Base-by-base conservation (phyloP, 2,888 invertebrate genomes). In the Hypercompe scribonia region DNA sequence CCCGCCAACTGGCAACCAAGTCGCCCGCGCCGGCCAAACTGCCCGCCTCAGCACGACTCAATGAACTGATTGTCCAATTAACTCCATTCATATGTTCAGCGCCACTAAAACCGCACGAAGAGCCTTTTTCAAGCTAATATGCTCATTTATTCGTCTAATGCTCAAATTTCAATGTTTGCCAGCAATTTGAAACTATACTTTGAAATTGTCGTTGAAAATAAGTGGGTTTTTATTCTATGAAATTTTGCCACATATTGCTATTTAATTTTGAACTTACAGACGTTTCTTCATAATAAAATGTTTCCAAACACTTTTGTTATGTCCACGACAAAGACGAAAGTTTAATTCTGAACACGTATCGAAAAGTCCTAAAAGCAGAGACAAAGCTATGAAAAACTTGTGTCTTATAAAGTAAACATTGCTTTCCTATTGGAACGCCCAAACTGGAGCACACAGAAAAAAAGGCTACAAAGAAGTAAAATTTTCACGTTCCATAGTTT, bases 41-140 rank as follows among this genome's bases (percentile, higher is more conserved):
- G 89, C 89, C 88, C 90, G 87, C 86, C 88, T 88, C 89, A 89
- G 87, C 91, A 88, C 90, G 91, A 90, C 92, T 93, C 92, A 93
- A 93, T 93, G 93, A 91, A 90, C 88, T 88, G 90, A 91, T 90
- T 90, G 90, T 90, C 90, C 92, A 94, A 94, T 95, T 94, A 94
- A 91, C 91, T 93, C 89, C 93, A 94, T 95, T 95, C 94, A 94
- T 93, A 92, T 92, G 90, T 90, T 86, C 84, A 77, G 81, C 78
- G 78, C 84, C 86, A 87, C 89, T 89, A 88, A 87, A 87, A 85
- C 88, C 87, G 84, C 87, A 82, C 86, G 89, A 88, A 90, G 86
- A 89, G 89, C 88, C 88, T 90, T 91, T 90, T 89, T 88, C 84
- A 80, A 82, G 84, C 88, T 89, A 90, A 91, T 90, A 89, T 84